Evolutionary conservation across 1,140 invertebrate species (phyloP).

Genomic region (Apis dorsata): DNA sequence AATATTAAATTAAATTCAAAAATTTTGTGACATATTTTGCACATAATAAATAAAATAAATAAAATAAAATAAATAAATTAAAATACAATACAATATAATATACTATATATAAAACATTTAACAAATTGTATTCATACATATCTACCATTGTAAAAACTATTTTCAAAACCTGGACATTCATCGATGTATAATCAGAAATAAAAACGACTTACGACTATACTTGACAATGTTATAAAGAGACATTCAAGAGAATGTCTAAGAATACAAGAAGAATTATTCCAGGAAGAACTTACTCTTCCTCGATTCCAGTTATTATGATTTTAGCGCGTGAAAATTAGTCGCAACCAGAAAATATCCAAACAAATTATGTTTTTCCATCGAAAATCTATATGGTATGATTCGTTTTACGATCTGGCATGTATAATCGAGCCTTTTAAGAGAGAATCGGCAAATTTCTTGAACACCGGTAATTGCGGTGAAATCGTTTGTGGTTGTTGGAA

Average conservation of each 20-base stretch:
- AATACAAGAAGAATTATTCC: conserved; percentile 39
- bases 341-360: conserved; percentile 41
- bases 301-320: conserved; percentile 3
- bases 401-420: neutral
- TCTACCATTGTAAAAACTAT: too few relatives aligned
- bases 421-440: neutral
- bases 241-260: neutral
- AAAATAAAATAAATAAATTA: too few relatives aligned
- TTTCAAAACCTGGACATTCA: too few relatives aligned
- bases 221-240: neutral
- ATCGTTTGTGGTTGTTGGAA: neutral
- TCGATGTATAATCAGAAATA: neutral
- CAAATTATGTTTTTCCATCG: conserved; percentile 25
- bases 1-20: too few relatives aligned
- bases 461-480: neutral
- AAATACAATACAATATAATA: too few relatives aligned
- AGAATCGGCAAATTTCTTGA: neutral
- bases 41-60: too few relatives aligned
- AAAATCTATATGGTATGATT: conserved; percentile 36
- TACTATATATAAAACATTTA: too few relatives aligned
- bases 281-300: conserved; percentile 1
- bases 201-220: neutral
- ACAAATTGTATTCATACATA: too few relatives aligned
- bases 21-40: too few relatives aligned
- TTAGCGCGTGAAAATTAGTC: conserved; percentile 36